A percentile compares a stretch with the other conserved stretches of the same genome.
Evolutionary conservation across 2,113 vertebrate species (phyloP).

Genomic region (Stigmatopora nigra): DNA sequence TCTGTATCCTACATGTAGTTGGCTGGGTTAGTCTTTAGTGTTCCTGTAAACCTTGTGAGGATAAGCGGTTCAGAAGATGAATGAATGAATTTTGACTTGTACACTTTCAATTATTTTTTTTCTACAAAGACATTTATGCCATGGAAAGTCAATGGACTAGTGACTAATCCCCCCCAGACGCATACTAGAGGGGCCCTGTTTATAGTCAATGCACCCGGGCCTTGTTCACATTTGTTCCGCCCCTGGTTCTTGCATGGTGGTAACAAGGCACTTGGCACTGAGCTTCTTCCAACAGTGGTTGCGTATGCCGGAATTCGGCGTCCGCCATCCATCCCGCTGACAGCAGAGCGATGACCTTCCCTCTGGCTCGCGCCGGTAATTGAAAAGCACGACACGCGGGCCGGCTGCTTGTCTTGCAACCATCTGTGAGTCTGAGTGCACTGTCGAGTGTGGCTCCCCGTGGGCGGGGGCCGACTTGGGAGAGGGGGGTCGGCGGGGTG

Average conservation of each 20-base stretch:
- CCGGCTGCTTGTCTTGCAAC: conserved; percentile 49
- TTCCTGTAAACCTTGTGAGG: too few relatives aligned
- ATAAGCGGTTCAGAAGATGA: too few relatives aligned
- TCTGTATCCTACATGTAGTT: too few relatives aligned
- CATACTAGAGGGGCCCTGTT: too few relatives aligned
- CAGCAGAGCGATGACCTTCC: conserved; percentile 65
- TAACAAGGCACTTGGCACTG: not conserved
- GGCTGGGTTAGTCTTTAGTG: too few relatives aligned
- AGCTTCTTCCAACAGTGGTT: conserved; percentile 18
- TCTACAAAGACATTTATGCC: too few relatives aligned
- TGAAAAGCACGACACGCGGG: conserved; percentile 67
- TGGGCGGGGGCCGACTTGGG: conserved; percentile 34
- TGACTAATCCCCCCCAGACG: too few relatives aligned
- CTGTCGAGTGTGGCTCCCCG: conserved; percentile 49
- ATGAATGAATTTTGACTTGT: too few relatives aligned
- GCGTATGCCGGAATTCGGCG: conserved; percentile 47
- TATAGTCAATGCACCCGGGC: too few relatives aligned
- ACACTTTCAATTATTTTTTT: too few relatives aligned
- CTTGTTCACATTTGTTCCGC: too few relatives aligned
- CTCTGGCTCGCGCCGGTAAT: conserved; percentile 56
- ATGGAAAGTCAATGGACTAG: too few relatives aligned
- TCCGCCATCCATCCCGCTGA: conserved; percentile 23
- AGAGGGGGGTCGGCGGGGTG: conserved; percentile 56
- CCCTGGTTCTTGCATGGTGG: conserved; percentile 22
- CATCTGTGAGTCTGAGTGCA: conserved; percentile 71